Evolutionary conservation across 2,888 invertebrate genomes (phyloP).

Genomic region (Eremobia ochroleuca): DNA sequence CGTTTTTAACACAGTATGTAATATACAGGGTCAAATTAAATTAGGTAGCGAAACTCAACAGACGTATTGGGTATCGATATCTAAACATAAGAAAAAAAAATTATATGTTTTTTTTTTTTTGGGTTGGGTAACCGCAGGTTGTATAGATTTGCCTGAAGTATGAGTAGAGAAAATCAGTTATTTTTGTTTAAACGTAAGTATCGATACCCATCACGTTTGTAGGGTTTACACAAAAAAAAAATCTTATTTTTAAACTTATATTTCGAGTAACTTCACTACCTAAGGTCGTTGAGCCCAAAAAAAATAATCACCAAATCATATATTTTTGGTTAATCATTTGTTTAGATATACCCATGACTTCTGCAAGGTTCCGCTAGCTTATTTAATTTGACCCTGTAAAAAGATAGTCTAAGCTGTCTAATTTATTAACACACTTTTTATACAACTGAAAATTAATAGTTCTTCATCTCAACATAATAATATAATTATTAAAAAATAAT

Average conservation of each 20-base stretch:
- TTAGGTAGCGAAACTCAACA: background rate
- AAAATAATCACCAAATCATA: too few species aligned
- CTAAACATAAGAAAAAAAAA: too few species aligned
- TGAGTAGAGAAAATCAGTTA: background rate
- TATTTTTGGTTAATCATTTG: too few species aligned
- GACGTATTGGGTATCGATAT: background rate
- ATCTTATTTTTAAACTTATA: too few species aligned
- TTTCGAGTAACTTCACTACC: too few species aligned
- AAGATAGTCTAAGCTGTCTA: background rate
- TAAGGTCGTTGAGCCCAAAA: too few species aligned
- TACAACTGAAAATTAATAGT: background rate
- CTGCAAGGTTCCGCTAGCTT: too few species aligned
- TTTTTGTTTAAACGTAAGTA: background rate
- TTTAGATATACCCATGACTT: too few species aligned
- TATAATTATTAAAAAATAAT: background rate
- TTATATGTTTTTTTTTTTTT: background rate
- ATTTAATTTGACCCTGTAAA: background rate
- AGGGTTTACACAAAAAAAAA: background rate
- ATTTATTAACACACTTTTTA: slow-evolving; percentile 11
- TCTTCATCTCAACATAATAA: slow-evolving; percentile 17
- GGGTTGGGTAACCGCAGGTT: background rate
- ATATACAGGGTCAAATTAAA: background rate
- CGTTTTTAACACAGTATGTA: background rate
- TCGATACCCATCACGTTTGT: background rate
- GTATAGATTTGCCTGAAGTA: background rate